Evolutionary conservation across 2,113 vertebrate species (phyloP), one percentile per base, ranked within the genome.

Genomic region (Serinus canaria): DNA sequence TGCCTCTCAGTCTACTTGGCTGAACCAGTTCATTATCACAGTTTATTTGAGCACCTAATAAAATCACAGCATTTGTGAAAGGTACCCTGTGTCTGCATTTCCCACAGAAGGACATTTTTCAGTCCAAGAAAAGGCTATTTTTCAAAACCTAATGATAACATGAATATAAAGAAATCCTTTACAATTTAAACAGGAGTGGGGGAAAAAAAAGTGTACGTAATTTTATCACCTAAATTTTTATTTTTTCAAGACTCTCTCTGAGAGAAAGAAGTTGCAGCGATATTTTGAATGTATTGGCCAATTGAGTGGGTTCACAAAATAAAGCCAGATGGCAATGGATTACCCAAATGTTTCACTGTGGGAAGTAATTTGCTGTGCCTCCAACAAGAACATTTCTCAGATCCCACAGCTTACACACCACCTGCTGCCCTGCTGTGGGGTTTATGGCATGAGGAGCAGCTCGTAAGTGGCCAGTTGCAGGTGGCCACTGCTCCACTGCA

Each of bases 241-340:
- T 52, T 33, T n/a, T 55, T 43, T 30, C 46, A 53, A 47, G 41
- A 67, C 59, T 72, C 22, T 67, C 64, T 74, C 68, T 52, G 69
- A 85, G 62, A 84, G 58, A 82, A 72, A 56, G 63, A 79, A 92
- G 31, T 74, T 52, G 55, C 47, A 63, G 60, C 13, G 62, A 24
- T 92, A 76, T 90, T 91, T 94, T 76, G 67, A 87, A 94, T 12
- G 22, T 68, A 75, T 93, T 76, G 85, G 92, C 74, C 94, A 93
- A 69, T 46, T 87, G 87, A 95, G 94, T 82, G 78, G 87, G 95
- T 83, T 94, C 70, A 46, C 78, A 94, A 95, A 96, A 93, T 60
- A 89, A 92, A 96, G 92, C 69, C 94, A 96, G 95, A 96, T 95
- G 90, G 95, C n/a, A 63, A 79, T 52, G 62, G 90, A 85, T 90